Evolutionary conservation across 1,140 invertebrate species (phyloP).

Genomic region (Drosophila funebris): DNA sequence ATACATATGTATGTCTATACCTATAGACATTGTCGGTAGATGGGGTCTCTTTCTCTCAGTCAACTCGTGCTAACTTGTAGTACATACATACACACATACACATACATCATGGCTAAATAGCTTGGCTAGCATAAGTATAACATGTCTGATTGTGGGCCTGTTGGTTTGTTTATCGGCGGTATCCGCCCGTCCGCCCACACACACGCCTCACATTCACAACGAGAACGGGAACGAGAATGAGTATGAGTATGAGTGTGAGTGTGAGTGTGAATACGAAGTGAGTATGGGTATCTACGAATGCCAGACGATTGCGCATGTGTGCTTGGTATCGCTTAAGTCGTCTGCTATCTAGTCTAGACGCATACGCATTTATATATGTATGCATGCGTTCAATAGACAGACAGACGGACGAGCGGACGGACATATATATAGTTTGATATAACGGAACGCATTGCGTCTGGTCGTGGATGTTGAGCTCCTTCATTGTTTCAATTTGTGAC

Average conservation of each 20-base stretch:
- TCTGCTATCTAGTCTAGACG: slow-evolving; percentile 80
- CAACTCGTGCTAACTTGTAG: too few relatives aligned
- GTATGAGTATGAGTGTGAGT: neutral
- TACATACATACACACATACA: neutral
- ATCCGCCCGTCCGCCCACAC: slow-evolving; percentile 36
- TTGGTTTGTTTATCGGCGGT: slow-evolving; percentile 42
- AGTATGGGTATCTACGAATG: slow-evolving; percentile 26
- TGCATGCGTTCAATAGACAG: neutral
- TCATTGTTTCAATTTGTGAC: slow-evolving; percentile 36
- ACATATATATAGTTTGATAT: slow-evolving; percentile 15
- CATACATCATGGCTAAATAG: slow-evolving; percentile 36
- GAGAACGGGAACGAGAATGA: neutral
- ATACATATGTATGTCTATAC: neutral
- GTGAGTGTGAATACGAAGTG: neutral
- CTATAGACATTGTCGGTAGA: slow-evolving; percentile 11
- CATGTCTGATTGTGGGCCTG: slow-evolving; percentile 30
- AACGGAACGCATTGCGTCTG: slow-evolving; percentile 25
- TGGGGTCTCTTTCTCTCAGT: too few relatives aligned
- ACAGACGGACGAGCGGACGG: neutral
- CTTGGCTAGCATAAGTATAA: slow-evolving; percentile 35
- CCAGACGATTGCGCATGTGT: slow-evolving; percentile 67
- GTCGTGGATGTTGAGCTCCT: slow-evolving; percentile 9
- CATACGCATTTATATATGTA: slow-evolving; percentile 38
- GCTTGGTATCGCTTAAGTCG: slow-evolving; percentile 78
- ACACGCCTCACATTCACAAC: slow-evolving; percentile 3